phyloP scores from a whole-genome alignment of 2,888 invertebrate genomes.

The Cephus pulcher region DNA sequence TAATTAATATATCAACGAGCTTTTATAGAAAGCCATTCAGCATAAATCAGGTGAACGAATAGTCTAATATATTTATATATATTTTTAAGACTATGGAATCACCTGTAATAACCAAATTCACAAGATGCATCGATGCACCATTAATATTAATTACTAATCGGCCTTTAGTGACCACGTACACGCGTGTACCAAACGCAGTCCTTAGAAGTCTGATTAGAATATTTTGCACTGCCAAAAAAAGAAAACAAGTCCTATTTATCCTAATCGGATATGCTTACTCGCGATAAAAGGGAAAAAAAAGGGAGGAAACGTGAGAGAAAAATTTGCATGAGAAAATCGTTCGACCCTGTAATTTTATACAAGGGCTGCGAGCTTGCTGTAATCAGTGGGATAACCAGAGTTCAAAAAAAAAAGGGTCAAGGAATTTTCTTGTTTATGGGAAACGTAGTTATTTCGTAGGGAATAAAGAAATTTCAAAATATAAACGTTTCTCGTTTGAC shows the following conservation, averaged over 20 bases:
- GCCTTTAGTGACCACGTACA: too few relatives aligned
- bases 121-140: too few relatives aligned
- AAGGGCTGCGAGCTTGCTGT: neutral
- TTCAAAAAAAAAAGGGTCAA: neutral
- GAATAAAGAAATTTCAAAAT: neutral
- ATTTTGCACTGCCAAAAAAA: constrained; percentile 19
- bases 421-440: neutral
- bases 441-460: neutral
- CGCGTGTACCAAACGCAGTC: constrained; percentile 3
- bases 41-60: neutral
- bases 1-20: too few relatives aligned
- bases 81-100: neutral
- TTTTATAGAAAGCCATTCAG: too few relatives aligned
- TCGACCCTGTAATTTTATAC: constrained; percentile 6
- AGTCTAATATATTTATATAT: neutral
- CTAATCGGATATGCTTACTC: neutral
- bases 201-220: constrained; percentile 19
- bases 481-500: neutral
- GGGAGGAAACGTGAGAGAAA: neutral
- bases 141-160: too few relatives aligned
- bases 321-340: constrained; percentile 27
- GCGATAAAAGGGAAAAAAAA: neutral
- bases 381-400: neutral
- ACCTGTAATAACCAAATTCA: too few relatives aligned
- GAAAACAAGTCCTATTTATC: neutral